phyloP scores from a whole-genome alignment of 2,888 invertebrate genomes.

The Leucophora obtusa region DNA sequence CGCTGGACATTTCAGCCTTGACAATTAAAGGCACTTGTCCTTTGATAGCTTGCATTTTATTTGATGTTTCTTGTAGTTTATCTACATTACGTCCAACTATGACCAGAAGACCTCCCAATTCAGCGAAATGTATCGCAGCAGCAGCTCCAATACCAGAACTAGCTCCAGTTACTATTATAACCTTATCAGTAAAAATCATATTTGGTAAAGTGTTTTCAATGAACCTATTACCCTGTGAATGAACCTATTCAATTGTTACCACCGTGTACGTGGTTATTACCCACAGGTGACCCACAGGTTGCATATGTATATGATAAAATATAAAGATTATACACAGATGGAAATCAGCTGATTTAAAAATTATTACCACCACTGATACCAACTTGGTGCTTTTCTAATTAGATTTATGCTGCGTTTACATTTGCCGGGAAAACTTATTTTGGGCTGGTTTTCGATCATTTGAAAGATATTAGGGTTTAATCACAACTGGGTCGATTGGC shows the following conservation, averaged over 20 bases:
- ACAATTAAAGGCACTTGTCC: slow-evolving; percentile 80
- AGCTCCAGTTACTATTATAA: slow-evolving; percentile 84
- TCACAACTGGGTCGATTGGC: no score
- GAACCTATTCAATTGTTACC: background rate
- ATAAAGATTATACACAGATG: no score
- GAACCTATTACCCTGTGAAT: no score
- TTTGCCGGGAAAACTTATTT: no score
- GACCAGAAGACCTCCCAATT: slow-evolving; percentile 82
- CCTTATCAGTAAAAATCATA: slow-evolving; percentile 83
- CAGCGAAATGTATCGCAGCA: slow-evolving; percentile 84
- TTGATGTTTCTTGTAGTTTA: slow-evolving; percentile 83
- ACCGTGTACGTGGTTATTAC: background rate
- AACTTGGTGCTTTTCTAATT: no score
- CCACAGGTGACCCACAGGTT: no score
- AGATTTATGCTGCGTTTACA: no score
- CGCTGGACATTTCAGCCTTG: slow-evolving; percentile 86
- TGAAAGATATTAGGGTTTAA: no score
- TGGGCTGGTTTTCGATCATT: no score
- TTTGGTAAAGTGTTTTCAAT: slow-evolving; percentile 3
- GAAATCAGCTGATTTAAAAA: no score
- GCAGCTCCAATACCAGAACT: slow-evolving; percentile 88
- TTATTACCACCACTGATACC: no score
- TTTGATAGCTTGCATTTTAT: slow-evolving; percentile 78
- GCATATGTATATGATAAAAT: no score
- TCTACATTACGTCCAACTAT: slow-evolving; percentile 83